Evolutionary conservation across 2,113 vertebrate genomes (phyloP).

Genomic region (Ornithorhynchus anatinus): DNA sequence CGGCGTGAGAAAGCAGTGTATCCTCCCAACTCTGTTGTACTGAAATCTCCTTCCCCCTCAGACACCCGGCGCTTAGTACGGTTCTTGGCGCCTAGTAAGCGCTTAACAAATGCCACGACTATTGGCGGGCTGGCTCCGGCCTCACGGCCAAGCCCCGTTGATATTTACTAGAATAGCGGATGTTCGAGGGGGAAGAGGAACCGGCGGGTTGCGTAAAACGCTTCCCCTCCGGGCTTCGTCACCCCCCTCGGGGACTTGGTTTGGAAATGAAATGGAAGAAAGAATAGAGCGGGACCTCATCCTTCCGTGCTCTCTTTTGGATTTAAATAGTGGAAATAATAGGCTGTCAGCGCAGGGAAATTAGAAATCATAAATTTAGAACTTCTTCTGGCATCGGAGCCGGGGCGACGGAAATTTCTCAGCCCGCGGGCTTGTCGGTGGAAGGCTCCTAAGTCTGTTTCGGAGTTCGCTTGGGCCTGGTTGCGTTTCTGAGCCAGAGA

Average conservation of each 20-base stretch:
- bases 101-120: no score
- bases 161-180: slow-evolving; percentile 42
- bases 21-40: no score
- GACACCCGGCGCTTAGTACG: no score
- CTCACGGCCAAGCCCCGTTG: slow-evolving; percentile 29
- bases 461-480: background rate
- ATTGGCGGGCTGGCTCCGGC: slow-evolving; percentile 22
- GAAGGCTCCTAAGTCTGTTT: background rate
- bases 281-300: background rate
- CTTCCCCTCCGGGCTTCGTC: slow-evolving; percentile 2
- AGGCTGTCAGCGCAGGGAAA: slow-evolving; percentile 35
- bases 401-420: slow-evolving; percentile 8
- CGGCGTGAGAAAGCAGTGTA: no score
- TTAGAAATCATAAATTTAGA: slow-evolving; percentile 9
- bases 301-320: slow-evolving; percentile 25
- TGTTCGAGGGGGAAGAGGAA: no score
- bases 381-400: slow-evolving; percentile 11
- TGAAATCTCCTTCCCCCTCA: slow-evolving; percentile 3
- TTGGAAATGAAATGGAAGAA: background rate
- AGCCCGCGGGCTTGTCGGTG: background rate
- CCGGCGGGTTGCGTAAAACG: no score
- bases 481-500: background rate
- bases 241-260: background rate
- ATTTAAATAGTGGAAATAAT: slow-evolving; percentile 25
- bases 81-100: no score